Conservation (phyloP, 2,797 vertebrate genomes). For the Lates japonicus region DNA sequence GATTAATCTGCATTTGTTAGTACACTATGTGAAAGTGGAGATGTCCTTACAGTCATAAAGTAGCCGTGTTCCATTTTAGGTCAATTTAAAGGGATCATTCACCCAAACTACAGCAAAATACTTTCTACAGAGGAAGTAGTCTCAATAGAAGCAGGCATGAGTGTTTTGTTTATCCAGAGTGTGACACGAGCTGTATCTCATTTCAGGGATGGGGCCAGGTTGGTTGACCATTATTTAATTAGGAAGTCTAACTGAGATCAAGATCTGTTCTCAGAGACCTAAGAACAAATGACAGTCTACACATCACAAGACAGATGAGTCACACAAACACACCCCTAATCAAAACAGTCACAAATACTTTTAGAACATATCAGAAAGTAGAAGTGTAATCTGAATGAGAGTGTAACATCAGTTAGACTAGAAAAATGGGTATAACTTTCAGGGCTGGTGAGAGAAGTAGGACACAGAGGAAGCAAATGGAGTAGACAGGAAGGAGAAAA, state of each 20-base stretch:
- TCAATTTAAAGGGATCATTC: conserved; percentile 4
- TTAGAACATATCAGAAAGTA: neutral
- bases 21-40: neutral
- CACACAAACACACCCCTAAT: neutral
- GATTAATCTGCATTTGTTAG: neutral
- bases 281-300: no score
- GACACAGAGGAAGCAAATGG: neutral
- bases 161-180: neutral
- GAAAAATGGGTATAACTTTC: neutral
- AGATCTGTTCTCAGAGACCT: no score
- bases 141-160: neutral
- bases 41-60: neutral
- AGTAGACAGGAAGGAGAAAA: neutral
- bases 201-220: no score
- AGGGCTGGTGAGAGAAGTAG: neutral
- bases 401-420: neutral
- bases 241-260: no score
- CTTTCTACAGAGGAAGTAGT: neutral
- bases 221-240: no score
- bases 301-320: neutral
- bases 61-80: neutral
- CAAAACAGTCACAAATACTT: neutral
- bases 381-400: neutral
- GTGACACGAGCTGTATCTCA: no score
- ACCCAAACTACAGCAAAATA: neutral